Evolutionary conservation across 2,113 vertebrate species (phyloP), one percentile per base, ranked within the genome.

Genomic region (Esox niger): DNA sequence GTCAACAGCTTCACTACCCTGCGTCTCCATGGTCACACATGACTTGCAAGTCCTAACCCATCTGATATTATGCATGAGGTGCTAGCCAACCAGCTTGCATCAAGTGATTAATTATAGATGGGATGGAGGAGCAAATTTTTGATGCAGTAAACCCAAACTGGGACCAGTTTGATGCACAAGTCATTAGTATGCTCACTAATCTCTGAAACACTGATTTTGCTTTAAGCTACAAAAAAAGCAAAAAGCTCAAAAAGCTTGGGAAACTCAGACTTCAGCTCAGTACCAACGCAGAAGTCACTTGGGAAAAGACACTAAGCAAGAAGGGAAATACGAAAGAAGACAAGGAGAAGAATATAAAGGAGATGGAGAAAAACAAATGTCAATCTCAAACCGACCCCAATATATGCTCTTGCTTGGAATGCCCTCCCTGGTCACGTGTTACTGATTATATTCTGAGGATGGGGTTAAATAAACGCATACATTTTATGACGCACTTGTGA

Each of bases 31-130:
- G 17, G 38, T 43, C 38, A 43, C 38, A 43, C 38, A 43, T 43
- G 38, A 43, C 38, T 15, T 15, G 38, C 38, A 17, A 43, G 35
- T 43, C 38, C 38, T 43, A 43, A 15, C 38, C 13, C 38, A 43
- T 43, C 38, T 43, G 17, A 43, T 43, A 43, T 27, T 23, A 57
- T 57, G 55, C 15, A 27, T 25, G 26, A 15, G 10, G 55, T 3
- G 5, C 13, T 15, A 15, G 55, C 55, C 23, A 13, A 27, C 23
- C 55, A 57, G 26, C 55, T 57, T 27, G 13, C 26, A 11, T 57
- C 13, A 56, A 23, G 29, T 47, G 59, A 52, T 64, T 74, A 58
- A 79, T 79, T 77, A 70, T 72, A 60, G 60, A 74, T 68, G 70
- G 60, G 70, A 33, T 64, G 38, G 33, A 77, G 38, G 13, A 43